Percentiles rank a stretch among this genome's conserved stretches.
phyloP scores from a whole-genome alignment of 2,113 vertebrate genomes.

The Campylomormyrus numenius region DNA sequence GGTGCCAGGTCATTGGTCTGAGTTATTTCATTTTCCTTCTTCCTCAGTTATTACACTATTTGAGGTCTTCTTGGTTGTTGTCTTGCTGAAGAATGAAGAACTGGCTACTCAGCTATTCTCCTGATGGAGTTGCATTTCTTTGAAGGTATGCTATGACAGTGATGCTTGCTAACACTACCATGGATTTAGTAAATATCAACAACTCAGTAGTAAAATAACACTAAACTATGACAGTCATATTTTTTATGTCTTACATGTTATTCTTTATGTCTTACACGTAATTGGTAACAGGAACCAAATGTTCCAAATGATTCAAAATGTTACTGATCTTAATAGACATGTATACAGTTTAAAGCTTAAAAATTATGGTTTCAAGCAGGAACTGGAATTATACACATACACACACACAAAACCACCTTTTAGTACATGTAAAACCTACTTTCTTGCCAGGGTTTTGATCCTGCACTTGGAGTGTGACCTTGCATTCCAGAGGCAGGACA shows the following conservation, averaged over 20 bases:
- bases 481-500: conserved; percentile 61
- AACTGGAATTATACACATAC: neutral
- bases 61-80: neutral
- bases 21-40: neutral
- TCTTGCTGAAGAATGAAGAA: neutral
- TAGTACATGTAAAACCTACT: conserved; percentile 46
- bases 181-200: neutral
- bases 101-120: neutral
- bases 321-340: neutral
- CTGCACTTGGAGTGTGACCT: conserved; percentile 56
- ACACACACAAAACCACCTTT: neutral
- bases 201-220: neutral
- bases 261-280: neutral
- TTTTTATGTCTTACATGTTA: neutral
- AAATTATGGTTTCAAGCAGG: neutral
- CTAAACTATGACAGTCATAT: too few species aligned
- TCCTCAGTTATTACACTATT: neutral
- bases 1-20: neutral
- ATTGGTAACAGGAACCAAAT: neutral
- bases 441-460: conserved; percentile 70
- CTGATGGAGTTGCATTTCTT: neutral
- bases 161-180: neutral
- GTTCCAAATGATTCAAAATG: neutral
- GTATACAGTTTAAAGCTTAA: neutral
- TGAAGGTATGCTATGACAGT: neutral